These are phyloP conservation scores for Melanostoma mellinum DNA, from an alignment of 2,888 invertebrate species.

Conservation along the genomic window DNA sequence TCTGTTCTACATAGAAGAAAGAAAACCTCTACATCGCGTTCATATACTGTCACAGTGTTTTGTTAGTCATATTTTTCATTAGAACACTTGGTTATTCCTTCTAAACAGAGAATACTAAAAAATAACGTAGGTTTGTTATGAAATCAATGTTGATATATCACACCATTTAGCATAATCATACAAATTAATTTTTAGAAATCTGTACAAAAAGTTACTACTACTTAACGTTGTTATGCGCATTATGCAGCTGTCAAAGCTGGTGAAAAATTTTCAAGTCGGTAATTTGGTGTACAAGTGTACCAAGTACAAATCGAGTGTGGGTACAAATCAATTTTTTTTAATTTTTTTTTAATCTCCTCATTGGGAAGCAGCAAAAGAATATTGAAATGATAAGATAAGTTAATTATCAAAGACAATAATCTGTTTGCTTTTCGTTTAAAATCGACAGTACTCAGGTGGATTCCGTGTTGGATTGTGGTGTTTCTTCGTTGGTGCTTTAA, in stretches of 20 bases:
- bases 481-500: neutral
- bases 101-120: neutral
- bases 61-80: neutral
- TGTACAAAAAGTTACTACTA: neutral
- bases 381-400: neutral
- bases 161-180: neutral
- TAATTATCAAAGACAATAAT: constrained; percentile 6
- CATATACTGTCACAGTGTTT: neutral
- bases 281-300: neutral
- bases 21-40: neutral
- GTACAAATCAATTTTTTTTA: constrained; percentile 17
- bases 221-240: constrained; percentile 2
- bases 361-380: neutral
- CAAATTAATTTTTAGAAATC: neutral
- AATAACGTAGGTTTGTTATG: constrained; percentile 22
- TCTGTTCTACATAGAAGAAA: neutral
- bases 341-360: neutral
- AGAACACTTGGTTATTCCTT: too few species aligned
- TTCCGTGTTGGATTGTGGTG: neutral
- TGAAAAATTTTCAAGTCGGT: neutral
- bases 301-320: constrained; percentile 13
- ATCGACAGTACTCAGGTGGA: neutral
- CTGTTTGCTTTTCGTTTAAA: neutral
- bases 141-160: neutral
- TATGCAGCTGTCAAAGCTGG: constrained; percentile 3